A percentile compares a stretch with the other conserved stretches of the same genome.
Evolutionary conservation across 2,113 vertebrate species (phyloP).

Genomic region (Suncus etruscus): DNA sequence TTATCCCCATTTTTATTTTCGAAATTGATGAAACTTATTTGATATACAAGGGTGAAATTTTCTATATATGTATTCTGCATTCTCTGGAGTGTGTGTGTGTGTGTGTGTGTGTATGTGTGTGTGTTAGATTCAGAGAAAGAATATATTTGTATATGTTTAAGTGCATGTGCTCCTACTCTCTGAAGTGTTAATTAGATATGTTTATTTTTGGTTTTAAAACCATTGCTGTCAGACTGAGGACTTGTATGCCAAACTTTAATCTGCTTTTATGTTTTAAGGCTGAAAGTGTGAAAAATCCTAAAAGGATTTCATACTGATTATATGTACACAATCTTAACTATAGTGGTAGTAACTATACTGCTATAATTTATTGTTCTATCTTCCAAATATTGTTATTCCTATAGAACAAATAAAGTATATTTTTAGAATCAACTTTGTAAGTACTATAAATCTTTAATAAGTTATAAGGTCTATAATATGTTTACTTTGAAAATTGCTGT

Average conservation of each 20-base stretch:
- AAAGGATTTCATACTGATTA: conserved; percentile 70
- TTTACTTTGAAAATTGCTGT: conserved; percentile 86
- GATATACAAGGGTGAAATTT: conserved; percentile 43
- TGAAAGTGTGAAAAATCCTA: conserved; percentile 68
- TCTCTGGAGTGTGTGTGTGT: background rate
- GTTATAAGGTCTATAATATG: conserved; percentile 83
- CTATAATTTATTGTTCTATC: conserved; percentile 83
- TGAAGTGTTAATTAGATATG: conserved; percentile 70
- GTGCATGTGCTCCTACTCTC: conserved; percentile 20
- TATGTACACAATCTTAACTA: conserved; percentile 79
- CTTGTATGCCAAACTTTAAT: conserved; percentile 65
- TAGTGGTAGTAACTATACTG: conserved; percentile 74
- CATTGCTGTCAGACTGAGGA: conserved; percentile 46
- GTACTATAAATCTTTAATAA: conserved; percentile 84
- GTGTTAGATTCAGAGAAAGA: background rate
- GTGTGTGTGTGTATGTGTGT: background rate
- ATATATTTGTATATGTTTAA: background rate
- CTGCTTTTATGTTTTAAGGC: conserved; percentile 73
- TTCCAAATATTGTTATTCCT: conserved; percentile 82
- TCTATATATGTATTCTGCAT: conserved; percentile 7
- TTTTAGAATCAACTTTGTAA: conserved; percentile 88
- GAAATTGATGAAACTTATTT: conserved; percentile 64
- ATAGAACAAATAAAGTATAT: conserved; percentile 85
- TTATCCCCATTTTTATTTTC: conserved; percentile 79
- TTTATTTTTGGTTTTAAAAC: conserved; percentile 68